Conservation (phyloP, 2,797 vertebrate genomes). For the Erpetoichthys calabaricus region DNA sequence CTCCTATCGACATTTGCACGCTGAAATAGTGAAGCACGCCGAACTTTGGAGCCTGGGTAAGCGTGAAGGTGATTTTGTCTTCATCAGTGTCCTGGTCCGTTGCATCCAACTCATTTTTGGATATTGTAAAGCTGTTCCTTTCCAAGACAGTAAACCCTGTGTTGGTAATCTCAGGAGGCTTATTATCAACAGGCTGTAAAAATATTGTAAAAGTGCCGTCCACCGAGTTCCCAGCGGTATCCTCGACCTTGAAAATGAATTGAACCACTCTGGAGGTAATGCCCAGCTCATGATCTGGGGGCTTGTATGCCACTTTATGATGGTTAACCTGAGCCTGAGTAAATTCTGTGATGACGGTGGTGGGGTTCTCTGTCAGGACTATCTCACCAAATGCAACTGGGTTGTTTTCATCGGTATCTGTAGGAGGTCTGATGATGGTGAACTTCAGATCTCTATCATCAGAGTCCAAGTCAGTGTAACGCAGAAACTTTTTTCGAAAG, state of each 20-base stretch:
- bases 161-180: conserved; percentile 65
- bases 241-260: conserved; percentile 68
- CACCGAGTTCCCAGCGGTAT: conserved; percentile 59
- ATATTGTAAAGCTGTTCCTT: conserved; percentile 52
- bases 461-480: conserved; percentile 66
- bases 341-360: conserved; percentile 50
- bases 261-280: conserved; percentile 64
- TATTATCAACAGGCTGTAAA: conserved; percentile 68
- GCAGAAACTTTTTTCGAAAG: conserved; percentile 59
- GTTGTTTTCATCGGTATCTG: conserved; percentile 66
- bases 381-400: conserved; percentile 51
- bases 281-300: conserved; percentile 64
- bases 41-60: conserved; percentile 49
- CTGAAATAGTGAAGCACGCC: conserved; percentile 57
- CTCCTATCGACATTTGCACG: conserved; percentile 45
- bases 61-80: conserved; percentile 58
- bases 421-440: conserved; percentile 52
- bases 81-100: conserved; percentile 63
- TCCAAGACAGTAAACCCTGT: conserved; percentile 62
- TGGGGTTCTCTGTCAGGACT: conserved; percentile 58
- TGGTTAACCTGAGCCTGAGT: conserved; percentile 77
- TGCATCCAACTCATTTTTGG: conserved; percentile 57
- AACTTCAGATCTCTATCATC: conserved; percentile 71
- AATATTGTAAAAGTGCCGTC: conserved; percentile 68
- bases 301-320: conserved; percentile 69